Conservation (phyloP, 2,113 vertebrate species). For the Phrynocephalus versicolor region DNA sequence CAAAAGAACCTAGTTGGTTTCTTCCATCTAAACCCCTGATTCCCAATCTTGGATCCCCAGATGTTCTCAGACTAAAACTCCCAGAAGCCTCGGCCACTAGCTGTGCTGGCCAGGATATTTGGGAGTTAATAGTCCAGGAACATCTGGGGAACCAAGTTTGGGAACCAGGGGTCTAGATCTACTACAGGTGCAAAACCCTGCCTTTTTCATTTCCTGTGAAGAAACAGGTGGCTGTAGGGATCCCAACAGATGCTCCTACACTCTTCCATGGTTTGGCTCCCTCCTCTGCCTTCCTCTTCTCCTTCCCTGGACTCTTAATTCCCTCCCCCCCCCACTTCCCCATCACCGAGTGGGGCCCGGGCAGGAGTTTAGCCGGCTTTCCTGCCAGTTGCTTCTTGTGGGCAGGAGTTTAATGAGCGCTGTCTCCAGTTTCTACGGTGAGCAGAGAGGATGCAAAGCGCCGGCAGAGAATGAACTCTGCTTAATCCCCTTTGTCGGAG, state of each 20-base stretch:
- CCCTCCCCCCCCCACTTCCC: neutral
- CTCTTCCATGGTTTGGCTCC: neutral
- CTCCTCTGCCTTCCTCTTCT: too few relatives aligned
- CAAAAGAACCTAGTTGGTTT: neutral
- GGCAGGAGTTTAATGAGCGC: slow-evolving; percentile 6
- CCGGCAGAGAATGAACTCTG: slow-evolving; percentile 12
- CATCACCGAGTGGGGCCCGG: too few relatives aligned
- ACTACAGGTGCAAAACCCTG: neutral
- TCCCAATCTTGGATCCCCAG: too few relatives aligned
- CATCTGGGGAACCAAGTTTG: too few relatives aligned
- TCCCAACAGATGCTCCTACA: neutral
- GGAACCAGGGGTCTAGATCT: neutral
- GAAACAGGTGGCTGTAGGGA: neutral
- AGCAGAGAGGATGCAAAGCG: slow-evolving; percentile 18
- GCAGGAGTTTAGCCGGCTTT: too few relatives aligned
- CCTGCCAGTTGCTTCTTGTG: neutral
- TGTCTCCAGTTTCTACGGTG: slow-evolving; percentile 1
- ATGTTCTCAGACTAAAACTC: too few relatives aligned
- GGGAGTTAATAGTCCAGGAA: too few relatives aligned
- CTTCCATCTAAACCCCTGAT: too few relatives aligned
- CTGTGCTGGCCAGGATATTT: too few relatives aligned
- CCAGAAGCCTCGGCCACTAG: too few relatives aligned
- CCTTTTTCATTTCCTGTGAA: neutral
- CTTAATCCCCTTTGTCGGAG: slow-evolving; percentile 28
- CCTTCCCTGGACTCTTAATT: neutral